Base-by-base conservation (phyloP, 2,113 vertebrate species). In the Gallinago media region DNA sequence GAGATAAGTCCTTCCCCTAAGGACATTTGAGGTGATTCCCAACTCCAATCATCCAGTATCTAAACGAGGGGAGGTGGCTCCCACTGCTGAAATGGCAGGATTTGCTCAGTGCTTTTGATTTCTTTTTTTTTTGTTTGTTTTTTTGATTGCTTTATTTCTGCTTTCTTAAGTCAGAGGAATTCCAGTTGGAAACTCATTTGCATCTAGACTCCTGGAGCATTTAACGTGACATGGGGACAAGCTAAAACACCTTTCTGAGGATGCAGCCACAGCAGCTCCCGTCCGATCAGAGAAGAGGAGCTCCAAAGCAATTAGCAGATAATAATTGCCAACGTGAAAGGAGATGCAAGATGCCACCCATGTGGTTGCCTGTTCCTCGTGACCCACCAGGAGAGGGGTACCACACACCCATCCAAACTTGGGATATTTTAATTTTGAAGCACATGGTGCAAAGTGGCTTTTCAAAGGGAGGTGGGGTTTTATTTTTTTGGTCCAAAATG, bases 281-380 rank as follows among this genome's bases (percentile, higher is more conserved):
- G 44, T 52, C 20, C 25, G 0, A 44, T 27, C 26, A 5, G 31
- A 66, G 68, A 17, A 27, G 52, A 36, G 25, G 68, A 40, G 22
- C 36, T 11, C 77, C 68, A 44, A 27, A 71, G 31, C 8, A 11
- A 7, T 5, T 2, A 12, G 12, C 1, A 5, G 18, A 17, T 55
- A 6, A 47, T 17, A 19, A 8, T n/a, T 15, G 3, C 1, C 4
- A 47, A 21, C 2, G n/a, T 15, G 3, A 89, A 46, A 52, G 0
- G 32, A 47, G 49, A 16, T 11, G 49, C 49, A 4, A 32, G 49
- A 15, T 1, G 4, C 42, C 46, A 8, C 23, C 19, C 56, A 3
- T 3, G 0, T 32, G 26, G 1, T 9, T 5, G 8, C 38, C 16
- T 0, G 1, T 16, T 54, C 40, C 4, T 11, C 56, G 1, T 2